phyloP scores from a whole-genome alignment of 1,140 invertebrate species.

The Drosophila equinoxialis region DNA sequence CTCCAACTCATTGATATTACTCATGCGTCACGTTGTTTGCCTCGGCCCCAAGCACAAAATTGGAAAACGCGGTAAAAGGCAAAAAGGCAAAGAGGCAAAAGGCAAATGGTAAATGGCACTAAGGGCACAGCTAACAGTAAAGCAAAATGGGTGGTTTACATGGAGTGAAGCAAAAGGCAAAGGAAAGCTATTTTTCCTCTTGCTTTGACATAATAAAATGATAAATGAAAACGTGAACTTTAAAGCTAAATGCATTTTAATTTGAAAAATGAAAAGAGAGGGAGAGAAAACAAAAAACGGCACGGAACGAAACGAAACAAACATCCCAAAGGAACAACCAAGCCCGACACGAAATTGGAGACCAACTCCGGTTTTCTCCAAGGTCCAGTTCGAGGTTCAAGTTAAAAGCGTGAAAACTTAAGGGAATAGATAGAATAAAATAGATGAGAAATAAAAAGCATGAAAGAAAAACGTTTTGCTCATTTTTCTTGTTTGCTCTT shows the following conservation, averaged over 20 bases:
- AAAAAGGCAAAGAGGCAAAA: conserved; percentile 31
- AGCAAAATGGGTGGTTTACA: not conserved
- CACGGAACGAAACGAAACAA: conserved; percentile 18
- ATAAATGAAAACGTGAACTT: conserved; percentile 64
- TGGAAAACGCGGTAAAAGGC: conserved; percentile 35
- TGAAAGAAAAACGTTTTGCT: conserved; percentile 43
- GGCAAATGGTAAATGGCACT: conserved; percentile 4
- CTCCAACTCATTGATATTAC: conserved; percentile 54
- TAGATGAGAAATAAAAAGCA: conserved; percentile 11
- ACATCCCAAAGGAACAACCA: conserved; percentile 2
- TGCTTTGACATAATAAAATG: conserved; percentile 59
- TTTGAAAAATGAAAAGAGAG: conserved; percentile 34
- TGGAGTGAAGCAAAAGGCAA: not conserved
- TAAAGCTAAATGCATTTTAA: conserved; percentile 63
- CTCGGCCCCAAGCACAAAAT: conserved; percentile 35
- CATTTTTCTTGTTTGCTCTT: conserved; percentile 55
- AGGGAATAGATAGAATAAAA: conserved; percentile 5
- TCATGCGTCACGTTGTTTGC: conserved; percentile 55
- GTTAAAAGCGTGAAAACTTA: conserved; percentile 17
- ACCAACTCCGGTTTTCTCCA: not conserved
- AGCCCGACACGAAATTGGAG: not conserved
- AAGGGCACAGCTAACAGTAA: not conserved
- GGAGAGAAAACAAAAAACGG: no score
- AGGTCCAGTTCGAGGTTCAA: conserved; percentile 26
- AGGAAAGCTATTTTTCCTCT: conserved; percentile 16